Evolutionary conservation across 2,888 invertebrate species (phyloP), one percentile per base, ranked within the genome.

Genomic region (Pyrrhia umbra): DNA sequence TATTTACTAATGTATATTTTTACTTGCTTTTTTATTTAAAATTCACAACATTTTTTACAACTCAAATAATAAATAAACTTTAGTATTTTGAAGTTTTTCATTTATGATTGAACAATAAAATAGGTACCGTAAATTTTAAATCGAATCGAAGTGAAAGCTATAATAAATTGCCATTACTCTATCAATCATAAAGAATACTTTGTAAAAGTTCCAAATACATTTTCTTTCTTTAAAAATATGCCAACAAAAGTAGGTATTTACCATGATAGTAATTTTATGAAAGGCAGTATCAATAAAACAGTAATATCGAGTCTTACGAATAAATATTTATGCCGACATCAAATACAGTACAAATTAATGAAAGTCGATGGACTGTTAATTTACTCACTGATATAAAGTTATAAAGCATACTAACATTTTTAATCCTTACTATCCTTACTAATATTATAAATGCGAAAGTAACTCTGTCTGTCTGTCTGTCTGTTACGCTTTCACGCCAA

Each of bases 351-450:
- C 39, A 34, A 75, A n/a, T n/a, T n/a, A n/a, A 52, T 62, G 37
- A 68, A 69, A 52, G 56, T 75, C 70, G 13, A 21, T 37, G 13
- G 49, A 16, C 4, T 45, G 3, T 47, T 59, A 54, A 67, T 25
- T 51, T 52, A 46, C 27, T 34, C 13, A 34, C 6, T 9, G 34
- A n/a, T 34, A n/a, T 34, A 34, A 34, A 34, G 34, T 34, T 34
- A 34, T n/a, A n/a, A n/a, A n/a, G n/a, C n/a, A n/a, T n/a, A n/a
- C n/a, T n/a, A n/a, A n/a, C n/a, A n/a, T n/a, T n/a, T n/a, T n/a
- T n/a, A n/a, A n/a, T n/a, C n/a, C n/a, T n/a, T n/a, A n/a, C n/a
- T n/a, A n/a, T n/a, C n/a, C n/a, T n/a, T n/a, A n/a, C n/a, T n/a
- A n/a, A n/a, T n/a, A n/a, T n/a, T n/a, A n/a, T n/a, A n/a, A n/a